Evolutionary conservation across 2,888 invertebrate genomes (phyloP).

Genomic region (Cheilosia scutellata): DNA sequence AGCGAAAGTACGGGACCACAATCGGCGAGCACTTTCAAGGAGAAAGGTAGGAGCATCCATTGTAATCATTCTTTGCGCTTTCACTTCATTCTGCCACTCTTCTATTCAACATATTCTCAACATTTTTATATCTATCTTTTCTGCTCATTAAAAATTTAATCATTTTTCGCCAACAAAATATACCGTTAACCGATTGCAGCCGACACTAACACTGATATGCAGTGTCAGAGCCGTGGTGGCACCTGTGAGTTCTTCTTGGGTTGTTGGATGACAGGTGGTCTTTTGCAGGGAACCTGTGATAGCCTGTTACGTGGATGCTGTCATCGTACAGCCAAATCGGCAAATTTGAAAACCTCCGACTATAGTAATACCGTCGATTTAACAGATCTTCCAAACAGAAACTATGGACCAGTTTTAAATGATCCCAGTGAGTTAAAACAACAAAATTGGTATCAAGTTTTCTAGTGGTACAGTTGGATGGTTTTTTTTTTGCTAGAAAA

Average conservation of each 20-base stretch:
- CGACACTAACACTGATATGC: conserved; percentile 83
- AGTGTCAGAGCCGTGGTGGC: conserved; percentile 86
- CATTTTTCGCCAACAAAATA: conserved; percentile 22
- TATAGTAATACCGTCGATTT: conserved; percentile 88
- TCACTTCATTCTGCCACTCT: conserved; percentile 21
- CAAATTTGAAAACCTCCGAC: conserved; percentile 88
- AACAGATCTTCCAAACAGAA: conserved; percentile 86
- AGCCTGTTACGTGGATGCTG: conserved; percentile 94
- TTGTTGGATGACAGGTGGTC: conserved; percentile 95
- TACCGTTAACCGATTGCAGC: conserved; percentile 77
- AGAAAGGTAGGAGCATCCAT: conserved; percentile 86
- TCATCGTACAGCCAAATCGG: conserved; percentile 89
- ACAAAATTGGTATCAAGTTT: not conserved
- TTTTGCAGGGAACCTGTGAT: conserved; percentile 93
- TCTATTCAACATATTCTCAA: conserved; percentile 11
- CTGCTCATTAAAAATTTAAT: not conserved
- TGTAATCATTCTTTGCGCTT: conserved; percentile 25
- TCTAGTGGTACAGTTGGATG: conserved; percentile 22
- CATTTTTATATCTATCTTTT: conserved; percentile 1
- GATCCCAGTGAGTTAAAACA: conserved; percentile 89
- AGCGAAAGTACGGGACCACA: conserved; percentile 81
- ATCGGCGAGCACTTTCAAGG: conserved; percentile 86
- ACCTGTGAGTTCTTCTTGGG: conserved; percentile 96
- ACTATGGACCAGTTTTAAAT: conserved; percentile 90
- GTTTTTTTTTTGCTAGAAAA: not conserved